phyloP scores from a whole-genome alignment of 1,140 invertebrate genomes.

The Zaprionus vittiger region DNA sequence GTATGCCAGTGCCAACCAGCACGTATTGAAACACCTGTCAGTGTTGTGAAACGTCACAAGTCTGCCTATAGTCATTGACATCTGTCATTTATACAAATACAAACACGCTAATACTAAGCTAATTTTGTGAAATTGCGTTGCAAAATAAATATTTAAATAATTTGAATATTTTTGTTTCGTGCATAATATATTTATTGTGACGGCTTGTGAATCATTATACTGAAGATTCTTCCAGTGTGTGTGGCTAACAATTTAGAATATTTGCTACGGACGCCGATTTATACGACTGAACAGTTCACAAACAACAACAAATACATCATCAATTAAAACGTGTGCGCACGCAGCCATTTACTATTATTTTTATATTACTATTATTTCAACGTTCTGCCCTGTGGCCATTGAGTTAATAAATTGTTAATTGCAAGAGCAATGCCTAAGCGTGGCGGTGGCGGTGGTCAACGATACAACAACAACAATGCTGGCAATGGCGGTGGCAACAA shows the following conservation, averaged over 20 bases:
- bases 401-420: not conserved
- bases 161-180: constrained; percentile 3
- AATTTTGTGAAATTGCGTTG: constrained; percentile 65
- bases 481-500: constrained; percentile 43
- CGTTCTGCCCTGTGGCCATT: not conserved
- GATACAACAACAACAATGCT: constrained; percentile 66
- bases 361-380: not conserved
- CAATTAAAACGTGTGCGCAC: constrained; percentile 32
- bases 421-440: constrained; percentile 68
- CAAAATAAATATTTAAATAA: constrained; percentile 18
- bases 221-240: not conserved
- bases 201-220: not conserved
- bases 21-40: not conserved
- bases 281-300: not conserved
- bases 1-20: not conserved
- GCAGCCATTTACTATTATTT: not conserved
- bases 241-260: not conserved
- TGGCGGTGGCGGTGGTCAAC: constrained; percentile 48
- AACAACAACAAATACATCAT: constrained; percentile 16
- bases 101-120: not conserved
- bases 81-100: constrained; percentile 28
- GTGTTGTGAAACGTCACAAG: constrained; percentile 15
- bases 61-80: constrained; percentile 17
- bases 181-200: not conserved
- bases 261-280: not conserved